Evolutionary conservation across 2,797 vertebrate species (phyloP).

Genomic region (Phrynocephalus vlangalii): DNA sequence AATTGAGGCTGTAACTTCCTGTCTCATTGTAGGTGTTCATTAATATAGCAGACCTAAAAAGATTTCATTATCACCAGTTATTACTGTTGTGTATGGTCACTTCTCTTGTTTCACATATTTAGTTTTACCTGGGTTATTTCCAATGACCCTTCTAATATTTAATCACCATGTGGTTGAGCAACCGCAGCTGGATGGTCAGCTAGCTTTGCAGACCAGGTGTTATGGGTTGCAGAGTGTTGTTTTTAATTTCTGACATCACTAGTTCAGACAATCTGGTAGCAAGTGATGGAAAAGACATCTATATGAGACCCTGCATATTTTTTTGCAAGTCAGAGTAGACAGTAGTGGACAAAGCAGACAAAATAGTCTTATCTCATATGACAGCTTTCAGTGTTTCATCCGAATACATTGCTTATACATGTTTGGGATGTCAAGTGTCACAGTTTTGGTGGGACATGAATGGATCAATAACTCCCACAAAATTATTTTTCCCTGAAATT

Average conservation of each 20-base stretch:
- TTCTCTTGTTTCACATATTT: background rate
- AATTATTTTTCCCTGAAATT: too few species aligned
- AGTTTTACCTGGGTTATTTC: background rate
- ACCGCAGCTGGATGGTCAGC: background rate
- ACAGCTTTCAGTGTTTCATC: background rate
- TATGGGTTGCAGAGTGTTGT: too few species aligned
- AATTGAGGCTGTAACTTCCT: background rate
- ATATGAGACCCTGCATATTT: background rate
- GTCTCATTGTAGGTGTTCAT: background rate
- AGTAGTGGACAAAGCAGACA: background rate
- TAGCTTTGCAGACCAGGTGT: background rate
- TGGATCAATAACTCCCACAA: too few species aligned
- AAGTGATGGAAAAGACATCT: background rate
- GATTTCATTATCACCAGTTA: background rate
- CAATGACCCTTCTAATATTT: background rate
- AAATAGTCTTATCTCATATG: background rate
- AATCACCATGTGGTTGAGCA: background rate
- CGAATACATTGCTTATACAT: too few species aligned
- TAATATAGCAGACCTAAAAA: background rate
- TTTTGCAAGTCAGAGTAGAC: background rate
- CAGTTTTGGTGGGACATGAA: too few species aligned
- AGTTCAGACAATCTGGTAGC: background rate
- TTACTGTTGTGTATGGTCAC: background rate
- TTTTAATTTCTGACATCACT: background rate
- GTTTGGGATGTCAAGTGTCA: too few species aligned